phyloP scores from a whole-genome alignment of 2,888 invertebrate species.

The Callyntrura guangdongensis region DNA sequence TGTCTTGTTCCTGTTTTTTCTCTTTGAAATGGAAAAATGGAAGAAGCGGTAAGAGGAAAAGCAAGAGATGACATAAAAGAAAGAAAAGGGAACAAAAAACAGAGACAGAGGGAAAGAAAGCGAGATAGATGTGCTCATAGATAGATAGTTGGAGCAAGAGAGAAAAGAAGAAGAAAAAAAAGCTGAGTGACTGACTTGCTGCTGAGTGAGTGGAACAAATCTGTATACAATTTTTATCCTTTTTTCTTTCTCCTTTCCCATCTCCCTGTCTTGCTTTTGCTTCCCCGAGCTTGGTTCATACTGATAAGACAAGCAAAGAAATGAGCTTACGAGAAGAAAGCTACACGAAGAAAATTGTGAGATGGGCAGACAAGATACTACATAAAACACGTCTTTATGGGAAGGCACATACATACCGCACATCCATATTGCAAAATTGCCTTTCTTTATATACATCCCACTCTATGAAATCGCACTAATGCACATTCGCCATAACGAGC shows the following conservation, averaged over 20 bases:
- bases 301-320: slow-evolving; percentile 66
- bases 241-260: slow-evolving; percentile 18
- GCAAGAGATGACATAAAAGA: slow-evolving; percentile 36
- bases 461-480: too few relatives aligned
- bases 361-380: slow-evolving; percentile 65
- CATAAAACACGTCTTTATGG: slow-evolving; percentile 28
- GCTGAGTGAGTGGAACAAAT: slow-evolving; percentile 73
- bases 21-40: slow-evolving; percentile 55
- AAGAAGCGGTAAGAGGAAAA: slow-evolving; percentile 54
- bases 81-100: slow-evolving; percentile 31
- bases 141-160: background rate
- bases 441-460: background rate
- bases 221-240: slow-evolving; percentile 73
- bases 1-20: slow-evolving; percentile 48
- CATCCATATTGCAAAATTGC: slow-evolving; percentile 17
- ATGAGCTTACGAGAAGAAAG: slow-evolving; percentile 75
- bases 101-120: background rate
- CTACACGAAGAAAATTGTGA: slow-evolving; percentile 74
- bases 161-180: slow-evolving; percentile 12
- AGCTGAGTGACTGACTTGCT: slow-evolving; percentile 6
- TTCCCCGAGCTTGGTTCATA: slow-evolving; percentile 9
- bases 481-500: background rate
- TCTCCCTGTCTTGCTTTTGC: slow-evolving; percentile 7
- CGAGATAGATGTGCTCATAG: background rate
- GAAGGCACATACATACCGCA: background rate